Conservation (phyloP, 2,888 invertebrate genomes). For the Protonemura montana region DNA sequence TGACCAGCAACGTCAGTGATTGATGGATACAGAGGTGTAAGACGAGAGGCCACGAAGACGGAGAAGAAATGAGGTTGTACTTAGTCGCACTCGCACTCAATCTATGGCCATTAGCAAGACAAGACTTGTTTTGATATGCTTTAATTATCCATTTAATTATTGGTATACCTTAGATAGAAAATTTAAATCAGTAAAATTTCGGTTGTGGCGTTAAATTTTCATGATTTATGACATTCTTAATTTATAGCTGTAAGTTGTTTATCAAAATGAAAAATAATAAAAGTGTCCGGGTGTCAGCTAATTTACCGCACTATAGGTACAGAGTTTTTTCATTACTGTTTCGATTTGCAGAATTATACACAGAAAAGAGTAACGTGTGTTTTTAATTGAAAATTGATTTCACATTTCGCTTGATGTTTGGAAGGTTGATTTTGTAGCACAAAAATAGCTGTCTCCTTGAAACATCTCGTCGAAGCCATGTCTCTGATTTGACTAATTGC, state of each 20-base stretch:
- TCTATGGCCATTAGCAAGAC: background rate
- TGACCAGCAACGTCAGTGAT: background rate
- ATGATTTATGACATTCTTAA: background rate
- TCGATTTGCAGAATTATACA: background rate
- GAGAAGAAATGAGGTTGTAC: background rate
- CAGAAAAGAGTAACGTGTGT: background rate
- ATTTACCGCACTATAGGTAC: background rate
- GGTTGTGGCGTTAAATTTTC: background rate
- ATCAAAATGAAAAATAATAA: background rate
- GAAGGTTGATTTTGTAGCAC: background rate
- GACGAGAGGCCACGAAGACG: background rate
- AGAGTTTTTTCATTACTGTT: background rate
- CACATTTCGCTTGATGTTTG: too few relatives aligned
- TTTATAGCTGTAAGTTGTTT: background rate
- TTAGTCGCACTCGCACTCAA: background rate
- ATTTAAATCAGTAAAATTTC: background rate
- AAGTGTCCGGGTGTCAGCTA: background rate
- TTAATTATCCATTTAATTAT: background rate
- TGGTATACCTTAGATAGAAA: background rate
- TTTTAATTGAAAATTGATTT: background rate
- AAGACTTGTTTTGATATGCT: background rate
- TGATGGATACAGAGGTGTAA: background rate
- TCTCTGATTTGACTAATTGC: background rate
- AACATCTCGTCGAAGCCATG: background rate
- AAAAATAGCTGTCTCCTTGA: background rate